Percentiles rank a stretch among this genome's conserved stretches.
These are phyloP conservation scores for Cheilinus undulatus DNA, from an alignment of 2,113 vertebrate genomes.

Conservation along the genomic window DNA sequence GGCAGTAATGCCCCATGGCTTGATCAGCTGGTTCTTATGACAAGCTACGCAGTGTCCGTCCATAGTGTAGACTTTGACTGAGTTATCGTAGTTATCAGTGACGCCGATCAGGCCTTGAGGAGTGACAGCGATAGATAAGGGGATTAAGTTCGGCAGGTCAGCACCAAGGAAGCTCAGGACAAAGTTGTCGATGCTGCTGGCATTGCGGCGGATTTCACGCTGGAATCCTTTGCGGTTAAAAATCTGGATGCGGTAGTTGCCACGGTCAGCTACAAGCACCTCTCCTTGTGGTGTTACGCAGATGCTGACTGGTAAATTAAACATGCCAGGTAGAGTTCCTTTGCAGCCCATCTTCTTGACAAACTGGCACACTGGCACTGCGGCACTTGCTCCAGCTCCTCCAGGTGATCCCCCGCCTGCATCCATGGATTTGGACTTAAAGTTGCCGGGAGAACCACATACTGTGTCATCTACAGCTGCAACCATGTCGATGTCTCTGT, in stretches of 20 bases:
- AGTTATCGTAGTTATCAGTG: slow-evolving; percentile 97
- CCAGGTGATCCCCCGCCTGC: slow-evolving; percentile 70
- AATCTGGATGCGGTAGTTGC: slow-evolving; percentile 95
- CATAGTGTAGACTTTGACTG: slow-evolving; percentile 95
- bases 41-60: slow-evolving; percentile 95
- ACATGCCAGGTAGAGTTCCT: slow-evolving; percentile 93
- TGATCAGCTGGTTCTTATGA: slow-evolving; percentile 95
- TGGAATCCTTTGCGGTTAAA: slow-evolving; percentile 97
- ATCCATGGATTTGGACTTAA: slow-evolving; percentile 88
- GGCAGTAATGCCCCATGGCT: slow-evolving; percentile 96
- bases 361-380: slow-evolving; percentile 90
- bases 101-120: slow-evolving; percentile 94
- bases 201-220: slow-evolving; percentile 94
- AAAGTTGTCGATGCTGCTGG: slow-evolving; percentile 95
- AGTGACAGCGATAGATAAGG: slow-evolving; percentile 95
- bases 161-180: slow-evolving; percentile 96
- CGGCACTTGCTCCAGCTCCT: slow-evolving; percentile 51
- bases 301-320: slow-evolving; percentile 94
- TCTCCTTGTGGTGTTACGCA: slow-evolving; percentile 92
- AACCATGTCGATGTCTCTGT: slow-evolving; percentile 87
- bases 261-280: slow-evolving; percentile 94
- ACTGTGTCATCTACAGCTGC: slow-evolving; percentile 80
- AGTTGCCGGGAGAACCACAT: slow-evolving; percentile 84
- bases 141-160: slow-evolving; percentile 93
- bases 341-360: slow-evolving; percentile 98